These are phyloP conservation scores for Chaetops frenatus DNA, from an alignment of 2,113 vertebrate species.

Conservation along the genomic window DNA sequence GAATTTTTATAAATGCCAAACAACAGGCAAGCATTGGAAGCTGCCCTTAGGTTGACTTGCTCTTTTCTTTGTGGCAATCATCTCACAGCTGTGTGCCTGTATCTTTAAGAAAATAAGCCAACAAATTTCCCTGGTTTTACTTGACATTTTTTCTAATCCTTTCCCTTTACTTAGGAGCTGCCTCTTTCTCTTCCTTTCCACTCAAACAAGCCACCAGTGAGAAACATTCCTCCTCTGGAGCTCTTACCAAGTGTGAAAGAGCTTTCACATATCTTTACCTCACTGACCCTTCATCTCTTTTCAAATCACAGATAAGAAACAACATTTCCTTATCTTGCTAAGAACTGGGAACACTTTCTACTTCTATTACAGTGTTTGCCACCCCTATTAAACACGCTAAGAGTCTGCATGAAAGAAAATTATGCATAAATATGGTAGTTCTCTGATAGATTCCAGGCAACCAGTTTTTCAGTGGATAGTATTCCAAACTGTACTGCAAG, in stretches of 20 bases:
- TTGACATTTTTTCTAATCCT: background rate
- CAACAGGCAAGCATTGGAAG: background rate
- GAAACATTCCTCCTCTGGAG: background rate
- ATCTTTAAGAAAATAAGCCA: slow-evolving; percentile 8
- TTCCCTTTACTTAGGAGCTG: background rate
- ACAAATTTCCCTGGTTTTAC: background rate
- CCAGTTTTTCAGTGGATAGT: background rate
- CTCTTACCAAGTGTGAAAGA: background rate
- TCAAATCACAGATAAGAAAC: slow-evolving; percentile 31
- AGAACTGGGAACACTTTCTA: background rate
- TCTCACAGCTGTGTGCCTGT: background rate
- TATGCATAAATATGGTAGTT: background rate
- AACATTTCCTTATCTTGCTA: slow-evolving; percentile 36
- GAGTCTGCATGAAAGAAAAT: background rate
- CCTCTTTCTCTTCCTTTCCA: background rate
- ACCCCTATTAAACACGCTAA: background rate
- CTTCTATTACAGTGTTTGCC: background rate
- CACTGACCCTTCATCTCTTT: slow-evolving; percentile 9
- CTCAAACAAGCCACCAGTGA: background rate
- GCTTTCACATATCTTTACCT: slow-evolving; percentile 2
- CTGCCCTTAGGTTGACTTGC: background rate
- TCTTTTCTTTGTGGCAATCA: background rate
- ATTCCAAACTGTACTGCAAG: background rate
- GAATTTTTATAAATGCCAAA: background rate
- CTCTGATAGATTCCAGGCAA: background rate